Evolutionary conservation across 2,113 vertebrate genomes (phyloP).

Genomic region (Camelus dromedarius): DNA sequence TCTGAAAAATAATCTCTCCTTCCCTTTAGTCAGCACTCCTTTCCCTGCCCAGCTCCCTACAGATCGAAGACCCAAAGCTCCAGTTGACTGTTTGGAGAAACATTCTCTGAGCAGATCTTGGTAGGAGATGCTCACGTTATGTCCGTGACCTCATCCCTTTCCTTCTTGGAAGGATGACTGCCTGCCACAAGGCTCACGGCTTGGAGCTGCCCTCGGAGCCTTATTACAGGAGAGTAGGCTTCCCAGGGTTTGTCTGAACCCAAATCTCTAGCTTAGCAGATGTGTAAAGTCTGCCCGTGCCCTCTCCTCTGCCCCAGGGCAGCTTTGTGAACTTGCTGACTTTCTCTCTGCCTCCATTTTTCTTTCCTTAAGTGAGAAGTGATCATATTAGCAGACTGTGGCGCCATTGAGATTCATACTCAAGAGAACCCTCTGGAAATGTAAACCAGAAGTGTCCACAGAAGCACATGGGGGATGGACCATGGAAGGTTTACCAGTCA

Average conservation of each 20-base stretch:
- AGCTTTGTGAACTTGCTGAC: neutral
- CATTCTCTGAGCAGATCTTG: neutral
- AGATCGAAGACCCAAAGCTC: neutral
- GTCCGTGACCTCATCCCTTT: neutral
- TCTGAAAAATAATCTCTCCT: neutral
- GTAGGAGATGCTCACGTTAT: neutral
- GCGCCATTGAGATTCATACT: conserved; percentile 6
- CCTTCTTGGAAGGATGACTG: neutral
- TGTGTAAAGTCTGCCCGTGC: neutral
- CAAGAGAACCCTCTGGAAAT: conserved; percentile 34
- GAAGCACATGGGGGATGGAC: neutral
- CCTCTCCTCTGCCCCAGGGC: neutral
- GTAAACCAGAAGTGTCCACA: neutral
- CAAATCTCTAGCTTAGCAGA: neutral
- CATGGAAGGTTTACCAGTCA: neutral
- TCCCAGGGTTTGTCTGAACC: neutral
- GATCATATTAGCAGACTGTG: neutral
- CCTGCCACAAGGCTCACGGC: neutral
- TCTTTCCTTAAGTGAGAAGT: neutral
- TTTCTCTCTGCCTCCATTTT: neutral
- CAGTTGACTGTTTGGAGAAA: neutral
- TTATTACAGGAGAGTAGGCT: neutral
- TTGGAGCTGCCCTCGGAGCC: fast-evolving
- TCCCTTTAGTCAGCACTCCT: neutral
- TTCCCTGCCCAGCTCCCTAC: neutral